Evolutionary conservation across 2,113 vertebrate genomes (phyloP).

Genomic region (Amazona vittata): DNA sequence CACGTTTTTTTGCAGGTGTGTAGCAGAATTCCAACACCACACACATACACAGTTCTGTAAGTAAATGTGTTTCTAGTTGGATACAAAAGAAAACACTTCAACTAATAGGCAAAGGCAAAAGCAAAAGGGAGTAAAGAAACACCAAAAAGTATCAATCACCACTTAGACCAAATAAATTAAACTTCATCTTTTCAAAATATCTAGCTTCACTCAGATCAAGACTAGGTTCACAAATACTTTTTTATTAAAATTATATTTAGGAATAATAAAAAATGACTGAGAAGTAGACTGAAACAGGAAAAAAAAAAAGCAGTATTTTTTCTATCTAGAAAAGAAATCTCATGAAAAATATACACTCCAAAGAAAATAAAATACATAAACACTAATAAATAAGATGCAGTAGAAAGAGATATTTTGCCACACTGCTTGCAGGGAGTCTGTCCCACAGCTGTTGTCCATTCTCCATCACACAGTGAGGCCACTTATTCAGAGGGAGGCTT

Average conservation of each 20-base stretch:
- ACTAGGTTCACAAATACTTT: neutral
- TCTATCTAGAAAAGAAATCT: neutral
- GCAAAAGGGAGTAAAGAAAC: neutral
- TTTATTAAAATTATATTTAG: neutral
- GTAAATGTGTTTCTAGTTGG: neutral
- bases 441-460: neutral
- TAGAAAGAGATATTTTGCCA: neutral
- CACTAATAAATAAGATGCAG: neutral
- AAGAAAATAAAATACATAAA: neutral
- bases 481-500: neutral
- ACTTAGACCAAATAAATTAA: neutral
- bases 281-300: neutral
- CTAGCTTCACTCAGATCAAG: neutral
- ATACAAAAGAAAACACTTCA: neutral
- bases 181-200: neutral
- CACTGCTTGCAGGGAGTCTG: neutral
- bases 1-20: neutral
- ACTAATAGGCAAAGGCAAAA: neutral
- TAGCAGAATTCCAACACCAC: neutral
- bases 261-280: neutral
- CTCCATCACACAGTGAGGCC: rapidly evolving
- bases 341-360: neutral
- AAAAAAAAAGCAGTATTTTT: neutral
- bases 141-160: neutral
- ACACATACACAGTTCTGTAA: neutral